Percentiles rank a stretch among this genome's conserved stretches.
phyloP scores from a whole-genome alignment of 2,113 vertebrate species.

The Gallinago media region DNA sequence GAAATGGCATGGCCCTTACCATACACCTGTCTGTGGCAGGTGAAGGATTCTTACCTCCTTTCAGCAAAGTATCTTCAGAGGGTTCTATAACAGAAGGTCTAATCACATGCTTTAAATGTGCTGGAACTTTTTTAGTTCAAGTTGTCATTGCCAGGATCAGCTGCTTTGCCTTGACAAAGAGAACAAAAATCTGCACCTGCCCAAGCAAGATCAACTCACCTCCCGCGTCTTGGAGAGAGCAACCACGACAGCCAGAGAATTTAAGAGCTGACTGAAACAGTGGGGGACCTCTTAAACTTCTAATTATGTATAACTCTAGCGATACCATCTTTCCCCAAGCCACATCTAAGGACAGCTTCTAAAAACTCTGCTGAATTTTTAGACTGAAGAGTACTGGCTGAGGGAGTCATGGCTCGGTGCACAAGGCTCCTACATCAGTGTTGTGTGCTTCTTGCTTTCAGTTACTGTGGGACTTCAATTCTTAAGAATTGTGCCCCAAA shows the following conservation, averaged over 20 bases:
- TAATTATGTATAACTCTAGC: not conserved
- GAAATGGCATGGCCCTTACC: fast-evolving
- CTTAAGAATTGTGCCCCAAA: not conserved
- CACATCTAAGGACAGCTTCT: not conserved
- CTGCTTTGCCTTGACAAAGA: not conserved
- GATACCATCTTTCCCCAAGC: not conserved
- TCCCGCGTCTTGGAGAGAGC: not conserved
- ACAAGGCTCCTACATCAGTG: not conserved
- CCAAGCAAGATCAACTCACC: not conserved
- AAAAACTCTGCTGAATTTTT: not conserved
- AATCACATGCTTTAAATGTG: not conserved
- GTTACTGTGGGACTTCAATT: not conserved
- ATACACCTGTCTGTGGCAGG: not conserved
- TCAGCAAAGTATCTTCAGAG: not conserved
- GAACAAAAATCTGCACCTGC: not conserved
- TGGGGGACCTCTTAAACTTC: not conserved
- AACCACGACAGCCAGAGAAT: not conserved
- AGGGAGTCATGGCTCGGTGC: not conserved
- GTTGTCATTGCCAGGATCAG: not conserved
- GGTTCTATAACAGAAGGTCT: not conserved
- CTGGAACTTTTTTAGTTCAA: not conserved
- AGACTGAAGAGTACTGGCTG: not conserved
- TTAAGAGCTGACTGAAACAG: not conserved
- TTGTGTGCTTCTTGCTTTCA: not conserved
- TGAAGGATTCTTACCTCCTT: not conserved